A percentile compares a stretch with the other conserved stretches of the same genome.
These are phyloP conservation scores for Hirtodrosophila trivittata DNA, from an alignment of 2,888 invertebrate genomes.

Conservation along the genomic window DNA sequence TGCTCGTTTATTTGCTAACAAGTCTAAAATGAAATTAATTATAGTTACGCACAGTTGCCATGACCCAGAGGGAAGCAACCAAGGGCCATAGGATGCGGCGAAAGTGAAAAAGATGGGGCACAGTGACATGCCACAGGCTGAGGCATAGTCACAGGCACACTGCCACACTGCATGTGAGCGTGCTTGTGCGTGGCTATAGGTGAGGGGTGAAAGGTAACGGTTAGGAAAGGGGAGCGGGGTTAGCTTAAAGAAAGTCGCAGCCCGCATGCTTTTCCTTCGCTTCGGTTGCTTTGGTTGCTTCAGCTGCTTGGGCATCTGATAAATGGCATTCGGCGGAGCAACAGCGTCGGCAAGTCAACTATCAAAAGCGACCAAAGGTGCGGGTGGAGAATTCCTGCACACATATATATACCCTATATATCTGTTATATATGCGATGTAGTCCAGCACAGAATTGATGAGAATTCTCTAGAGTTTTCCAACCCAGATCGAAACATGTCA, in stretches of 20 bases:
- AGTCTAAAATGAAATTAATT: constrained; percentile 78
- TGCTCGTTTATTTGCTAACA: constrained; percentile 77
- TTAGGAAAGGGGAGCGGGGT: neutral
- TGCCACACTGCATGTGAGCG: neutral
- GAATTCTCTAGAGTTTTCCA: too few species aligned
- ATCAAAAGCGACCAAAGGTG: constrained; percentile 11
- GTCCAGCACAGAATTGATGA: too few species aligned
- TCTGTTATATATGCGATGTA: too few species aligned
- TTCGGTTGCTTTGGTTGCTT: constrained; percentile 3
- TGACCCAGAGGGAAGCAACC: constrained; percentile 25
- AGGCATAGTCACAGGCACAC: constrained; percentile 7
- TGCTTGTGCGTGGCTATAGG: neutral
- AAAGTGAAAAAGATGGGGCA: constrained; percentile 2
- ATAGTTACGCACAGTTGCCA: constrained; percentile 74
- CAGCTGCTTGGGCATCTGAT: constrained; percentile 26
- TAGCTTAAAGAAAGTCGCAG: neutral
- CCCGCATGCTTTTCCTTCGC: constrained; percentile 9
- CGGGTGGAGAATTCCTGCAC: neutral
- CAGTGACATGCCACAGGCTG: too few species aligned
- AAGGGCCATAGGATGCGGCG: neutral
- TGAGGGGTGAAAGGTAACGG: neutral
- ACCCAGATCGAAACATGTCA: too few species aligned
- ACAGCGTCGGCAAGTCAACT: constrained; percentile 35
- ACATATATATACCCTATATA: too few species aligned
- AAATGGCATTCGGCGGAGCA: constrained; percentile 25